Conservation (phyloP, 2,113 vertebrate genomes). For the Brachyhypopomus occidentalis region DNA sequence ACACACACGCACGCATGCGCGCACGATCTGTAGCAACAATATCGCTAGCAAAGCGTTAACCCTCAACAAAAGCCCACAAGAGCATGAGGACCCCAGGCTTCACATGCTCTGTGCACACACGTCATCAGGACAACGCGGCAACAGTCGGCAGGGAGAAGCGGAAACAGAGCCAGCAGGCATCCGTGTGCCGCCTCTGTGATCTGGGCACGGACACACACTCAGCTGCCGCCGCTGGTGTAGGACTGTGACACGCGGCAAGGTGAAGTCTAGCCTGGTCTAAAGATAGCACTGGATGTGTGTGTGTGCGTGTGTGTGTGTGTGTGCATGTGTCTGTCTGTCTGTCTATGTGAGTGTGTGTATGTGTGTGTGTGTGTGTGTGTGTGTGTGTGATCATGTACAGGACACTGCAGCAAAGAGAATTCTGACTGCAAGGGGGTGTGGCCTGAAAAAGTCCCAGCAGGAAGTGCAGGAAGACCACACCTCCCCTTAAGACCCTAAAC, state of each 20-base stretch:
- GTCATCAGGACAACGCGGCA: not conserved
- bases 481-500: slow-evolving; percentile 22
- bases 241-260: not conserved
- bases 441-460: slow-evolving; percentile 21
- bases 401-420: slow-evolving; percentile 26
- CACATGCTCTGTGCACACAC: too few species aligned
- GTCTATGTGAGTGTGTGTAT: not conserved
- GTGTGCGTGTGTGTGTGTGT: not conserved
- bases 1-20: slow-evolving; percentile 50
- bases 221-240: not conserved
- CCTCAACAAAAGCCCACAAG: slow-evolving; percentile 15
- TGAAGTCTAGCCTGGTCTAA: slow-evolving; percentile 28
- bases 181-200: slow-evolving; percentile 17
- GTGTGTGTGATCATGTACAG: not conserved
- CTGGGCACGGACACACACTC: not conserved
- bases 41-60: not conserved
- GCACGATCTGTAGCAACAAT: not conserved
- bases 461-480: slow-evolving; percentile 11
- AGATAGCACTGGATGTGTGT: not conserved
- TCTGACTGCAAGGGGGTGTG: slow-evolving; percentile 1
- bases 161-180: not conserved
- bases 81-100: too few species aligned
- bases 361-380: slow-evolving; percentile 4
- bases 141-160: not conserved
- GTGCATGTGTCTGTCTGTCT: not conserved